These are phyloP conservation scores for Morone chrysops DNA, from an alignment of 2,113 vertebrate genomes.

Conservation along the genomic window DNA sequence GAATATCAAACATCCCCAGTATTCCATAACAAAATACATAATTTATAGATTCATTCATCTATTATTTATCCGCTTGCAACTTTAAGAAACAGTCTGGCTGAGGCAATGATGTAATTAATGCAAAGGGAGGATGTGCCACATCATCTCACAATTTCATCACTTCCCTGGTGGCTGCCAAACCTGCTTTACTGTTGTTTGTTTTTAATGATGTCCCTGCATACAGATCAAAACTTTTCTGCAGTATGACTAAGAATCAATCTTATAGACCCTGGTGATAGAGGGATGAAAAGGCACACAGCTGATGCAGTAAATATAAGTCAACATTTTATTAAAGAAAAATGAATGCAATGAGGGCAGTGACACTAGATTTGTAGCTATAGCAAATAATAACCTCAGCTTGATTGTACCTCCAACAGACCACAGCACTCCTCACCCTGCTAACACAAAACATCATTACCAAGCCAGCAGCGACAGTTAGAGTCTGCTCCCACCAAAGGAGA, in stretches of 20 bases:
- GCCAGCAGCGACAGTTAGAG: conserved; percentile 2
- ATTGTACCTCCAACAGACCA: conserved; percentile 11
- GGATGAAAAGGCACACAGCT: not conserved
- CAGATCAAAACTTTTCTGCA: not conserved
- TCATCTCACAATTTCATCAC: conserved; percentile 20
- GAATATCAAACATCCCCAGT: conserved; percentile 13
- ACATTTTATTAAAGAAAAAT: not conserved
- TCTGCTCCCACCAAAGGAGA: conserved; percentile 30
- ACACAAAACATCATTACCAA: conserved; percentile 25
- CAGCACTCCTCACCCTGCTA: conserved; percentile 24
- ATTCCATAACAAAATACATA: conserved; percentile 45
- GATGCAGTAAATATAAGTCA: not conserved
- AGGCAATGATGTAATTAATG: conserved; percentile 43
- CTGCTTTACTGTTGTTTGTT: conserved; percentile 6
- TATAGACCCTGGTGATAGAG: not conserved
- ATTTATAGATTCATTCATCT: conserved; percentile 56
- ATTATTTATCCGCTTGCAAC: conserved; percentile 57
- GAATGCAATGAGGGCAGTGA: not conserved
- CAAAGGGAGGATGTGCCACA: conserved; percentile 29
- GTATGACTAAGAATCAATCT: not conserved
- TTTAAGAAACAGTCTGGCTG: conserved; percentile 40
- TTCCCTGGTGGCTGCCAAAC: conserved; percentile 23
- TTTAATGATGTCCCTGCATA: conserved; percentile 2
- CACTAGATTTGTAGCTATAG: not conserved
- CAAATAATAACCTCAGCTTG: not conserved